Conservation (phyloP, 1,140 invertebrate species). For the Pemphigus obesinymphae region DNA sequence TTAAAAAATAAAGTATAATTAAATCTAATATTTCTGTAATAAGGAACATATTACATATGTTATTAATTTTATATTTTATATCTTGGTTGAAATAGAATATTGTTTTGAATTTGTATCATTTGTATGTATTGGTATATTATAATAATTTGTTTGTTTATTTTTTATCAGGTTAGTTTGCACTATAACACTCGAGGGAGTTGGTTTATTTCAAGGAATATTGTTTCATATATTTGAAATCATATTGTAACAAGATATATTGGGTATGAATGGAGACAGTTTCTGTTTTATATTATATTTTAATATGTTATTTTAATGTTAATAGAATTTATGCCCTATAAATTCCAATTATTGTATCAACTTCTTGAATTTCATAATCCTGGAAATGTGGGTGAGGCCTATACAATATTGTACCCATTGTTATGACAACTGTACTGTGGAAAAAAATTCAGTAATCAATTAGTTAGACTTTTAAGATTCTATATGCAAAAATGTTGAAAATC, state of each 20-base stretch:
- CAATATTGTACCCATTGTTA: constrained; percentile 82
- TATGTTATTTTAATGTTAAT: constrained; percentile 47
- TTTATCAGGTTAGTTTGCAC: constrained; percentile 76
- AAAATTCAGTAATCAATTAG: constrained; percentile 85
- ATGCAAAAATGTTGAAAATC: constrained; percentile 53
- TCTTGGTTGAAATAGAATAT: no score
- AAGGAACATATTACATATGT: no score
- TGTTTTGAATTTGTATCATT: no score
- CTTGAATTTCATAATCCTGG: constrained; percentile 69
- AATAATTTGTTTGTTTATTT: constrained; percentile 2
- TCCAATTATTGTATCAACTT: constrained; percentile 90
- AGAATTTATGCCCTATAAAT: constrained; percentile 97
- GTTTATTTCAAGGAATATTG: constrained; percentile 83
- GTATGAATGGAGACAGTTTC: constrained; percentile 52
- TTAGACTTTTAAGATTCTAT: constrained; percentile 81
- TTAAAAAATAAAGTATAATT: no score
- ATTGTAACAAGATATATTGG: constrained; percentile 87
- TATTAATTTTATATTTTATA: no score
- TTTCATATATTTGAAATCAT: constrained; percentile 93
- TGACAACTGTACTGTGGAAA: constrained; percentile 87
- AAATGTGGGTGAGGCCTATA: constrained; percentile 72
- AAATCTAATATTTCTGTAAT: no score
- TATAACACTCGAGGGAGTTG: constrained; percentile 69
- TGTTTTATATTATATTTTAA: background rate
- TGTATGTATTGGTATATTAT: background rate